Conservation (phyloP, 2,888 invertebrate species). For the Trichacis sp. region DNA sequence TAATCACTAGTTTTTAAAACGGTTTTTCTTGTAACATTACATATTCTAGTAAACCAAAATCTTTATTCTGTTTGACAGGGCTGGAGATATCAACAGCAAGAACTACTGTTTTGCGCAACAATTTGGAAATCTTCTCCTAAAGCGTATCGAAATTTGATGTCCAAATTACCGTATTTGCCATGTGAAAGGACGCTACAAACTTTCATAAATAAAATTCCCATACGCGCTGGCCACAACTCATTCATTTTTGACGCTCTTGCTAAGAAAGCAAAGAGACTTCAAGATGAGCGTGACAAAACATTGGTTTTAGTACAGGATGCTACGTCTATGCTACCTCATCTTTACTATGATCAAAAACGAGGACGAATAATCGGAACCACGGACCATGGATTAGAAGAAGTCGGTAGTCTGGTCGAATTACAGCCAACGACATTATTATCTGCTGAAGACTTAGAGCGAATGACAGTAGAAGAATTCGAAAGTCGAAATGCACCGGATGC, state of each 20-base stretch:
- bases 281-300: neutral
- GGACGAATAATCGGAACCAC: constrained; percentile 1
- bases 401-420: too few relatives aligned
- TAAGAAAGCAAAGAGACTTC: neutral
- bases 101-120: neutral
- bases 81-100: neutral
- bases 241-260: neutral
- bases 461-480: too few relatives aligned
- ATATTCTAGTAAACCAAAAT: too few relatives aligned
- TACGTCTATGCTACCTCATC: constrained; percentile 5
- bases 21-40: too few relatives aligned
- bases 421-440: too few relatives aligned
- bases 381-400: neutral
- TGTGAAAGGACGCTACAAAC: neutral
- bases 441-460: too few relatives aligned
- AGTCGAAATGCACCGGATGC: too few relatives aligned
- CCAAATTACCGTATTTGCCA: neutral
- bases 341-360: constrained; percentile 1
- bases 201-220: neutral
- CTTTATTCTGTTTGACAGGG: too few relatives aligned
- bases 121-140: neutral
- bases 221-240: neutral
- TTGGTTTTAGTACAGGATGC: neutral
- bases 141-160: neutral
- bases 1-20: too few relatives aligned